These are phyloP conservation scores for Masticophis lateralis DNA, from an alignment of 2,797 vertebrate genomes.

Conservation along the genomic window DNA sequence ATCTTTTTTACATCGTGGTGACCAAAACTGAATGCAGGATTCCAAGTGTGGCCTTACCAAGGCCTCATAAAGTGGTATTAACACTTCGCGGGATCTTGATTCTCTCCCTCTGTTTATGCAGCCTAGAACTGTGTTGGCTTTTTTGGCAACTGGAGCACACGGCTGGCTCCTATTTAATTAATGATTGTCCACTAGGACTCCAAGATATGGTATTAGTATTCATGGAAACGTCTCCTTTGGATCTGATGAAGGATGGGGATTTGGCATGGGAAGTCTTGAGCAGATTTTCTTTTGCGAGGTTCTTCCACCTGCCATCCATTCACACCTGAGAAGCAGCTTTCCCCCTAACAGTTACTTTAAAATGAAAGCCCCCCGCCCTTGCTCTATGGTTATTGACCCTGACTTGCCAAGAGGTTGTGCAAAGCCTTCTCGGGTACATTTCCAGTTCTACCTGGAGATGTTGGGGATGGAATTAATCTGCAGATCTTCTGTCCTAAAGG, in stretches of 20 bases:
- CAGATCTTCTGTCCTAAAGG: neutral
- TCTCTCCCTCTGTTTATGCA: too few species aligned
- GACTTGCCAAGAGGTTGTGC: neutral
- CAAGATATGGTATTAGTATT: neutral
- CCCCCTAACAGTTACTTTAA: neutral
- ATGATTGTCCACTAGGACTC: too few species aligned
- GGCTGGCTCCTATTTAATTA: too few species aligned
- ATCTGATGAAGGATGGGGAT: neutral
- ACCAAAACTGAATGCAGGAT: too few species aligned
- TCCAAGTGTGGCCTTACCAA: too few species aligned
- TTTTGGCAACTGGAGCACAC: too few species aligned
- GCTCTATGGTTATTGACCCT: neutral
- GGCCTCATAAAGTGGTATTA: too few species aligned
- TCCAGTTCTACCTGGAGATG: neutral
- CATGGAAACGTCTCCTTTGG: neutral
- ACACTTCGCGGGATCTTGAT: too few species aligned
- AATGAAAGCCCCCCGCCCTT: neutral
- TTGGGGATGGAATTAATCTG: neutral
- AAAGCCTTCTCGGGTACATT: accelerated
- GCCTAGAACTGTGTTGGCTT: too few species aligned
- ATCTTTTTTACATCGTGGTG: too few species aligned
- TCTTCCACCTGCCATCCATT: neutral
- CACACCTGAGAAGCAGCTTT: neutral
- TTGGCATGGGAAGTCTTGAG: neutral
- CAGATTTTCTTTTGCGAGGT: neutral